Percentiles rank a stretch among this genome's conserved stretches.
Evolutionary conservation across 2,797 vertebrate genomes (phyloP).

Genomic region (Megaceryle alcyon): DNA sequence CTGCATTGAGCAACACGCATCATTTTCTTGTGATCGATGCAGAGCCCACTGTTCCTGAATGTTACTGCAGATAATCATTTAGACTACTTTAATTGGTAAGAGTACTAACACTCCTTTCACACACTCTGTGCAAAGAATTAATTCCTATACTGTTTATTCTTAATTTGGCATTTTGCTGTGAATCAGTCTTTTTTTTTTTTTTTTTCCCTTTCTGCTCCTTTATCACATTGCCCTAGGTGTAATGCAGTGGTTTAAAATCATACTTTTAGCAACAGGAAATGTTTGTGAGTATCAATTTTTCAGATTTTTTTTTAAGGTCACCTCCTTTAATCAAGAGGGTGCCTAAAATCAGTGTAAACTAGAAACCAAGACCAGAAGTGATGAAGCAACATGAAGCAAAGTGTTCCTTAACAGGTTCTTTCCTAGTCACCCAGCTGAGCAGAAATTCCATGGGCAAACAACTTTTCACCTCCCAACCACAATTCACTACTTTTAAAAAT

Average conservation of each 20-base stretch:
- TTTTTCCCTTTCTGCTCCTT: conserved; percentile 16
- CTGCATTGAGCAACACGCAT: conserved; percentile 24
- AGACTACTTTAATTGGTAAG: conserved; percentile 70
- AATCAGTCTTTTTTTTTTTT: background rate
- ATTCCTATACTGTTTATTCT: conserved; percentile 40
- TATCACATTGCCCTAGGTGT: conserved; percentile 58
- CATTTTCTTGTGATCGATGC: conserved; percentile 47
- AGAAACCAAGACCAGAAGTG: conserved; percentile 57
- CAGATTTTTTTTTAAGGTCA: conserved; percentile 68
- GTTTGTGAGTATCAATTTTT: conserved; percentile 53
- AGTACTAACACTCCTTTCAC: conserved; percentile 41
- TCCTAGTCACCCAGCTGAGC: background rate
- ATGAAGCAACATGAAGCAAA: conserved; percentile 40
- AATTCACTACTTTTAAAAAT: conserved; percentile 28
- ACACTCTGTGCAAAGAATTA: conserved; percentile 57
- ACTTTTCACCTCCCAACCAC: background rate
- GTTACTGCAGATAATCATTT: conserved; percentile 68
- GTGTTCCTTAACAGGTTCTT: background rate
- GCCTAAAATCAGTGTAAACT: background rate
- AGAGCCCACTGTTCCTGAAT: conserved; percentile 58
- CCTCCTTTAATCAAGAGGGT: conserved; percentile 5
- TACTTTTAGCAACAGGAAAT: conserved; percentile 27
- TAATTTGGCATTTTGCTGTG: background rate
- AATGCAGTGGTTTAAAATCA: conserved; percentile 59
- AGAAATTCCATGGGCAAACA: conserved; percentile 4